Evolutionary conservation across 2,113 vertebrate genomes (phyloP), one percentile per base, ranked within the genome.

Genomic region (Elephantulus edwardii): DNA sequence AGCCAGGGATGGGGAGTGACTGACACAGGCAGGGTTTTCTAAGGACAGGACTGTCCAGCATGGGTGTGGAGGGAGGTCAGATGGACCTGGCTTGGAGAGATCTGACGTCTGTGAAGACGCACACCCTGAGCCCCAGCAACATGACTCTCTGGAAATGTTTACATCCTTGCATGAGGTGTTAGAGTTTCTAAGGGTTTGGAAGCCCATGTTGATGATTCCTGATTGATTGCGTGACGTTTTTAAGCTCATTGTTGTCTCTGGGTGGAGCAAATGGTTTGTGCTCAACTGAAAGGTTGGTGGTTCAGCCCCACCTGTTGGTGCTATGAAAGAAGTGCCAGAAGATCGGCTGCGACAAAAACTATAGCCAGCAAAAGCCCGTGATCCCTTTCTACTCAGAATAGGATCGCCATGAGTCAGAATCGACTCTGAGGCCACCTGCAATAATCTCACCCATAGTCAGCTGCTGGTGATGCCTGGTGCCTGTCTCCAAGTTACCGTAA

Each of bases 151-250:
- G 74, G 60, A 6, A 0, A 40, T 91, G 76, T 84, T 93, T 91
- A 89, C 88, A 90, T 92, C 86, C 81, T 91, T 22, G 4, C 70
- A 81, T 90, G 68, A 92, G 81, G 83, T 88, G 72, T 40, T 70
- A 86, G n/a, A n/a, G n/a, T n/a, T n/a, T n/a, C n/a, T n/a, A n/a
- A n/a, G n/a, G n/a, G 50, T 17, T 89, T 88, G 88, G 83, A 88
- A 72, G 78, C 79, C 90, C 78, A 90, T 88, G 58, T 26, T 91
- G 79, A 87, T n/a, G n/a, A n/a, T n/a, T n/a, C n/a, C n/a, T n/a
- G n/a, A n/a, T n/a, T 92, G 82, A 91, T 76, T 75, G 60, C 74
- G 70, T 88, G 88, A 74, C 58, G 76, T 50, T 91, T 94, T 89
- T 92, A 80, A 93, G 75, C 71, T 91, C 8, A 54, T 40, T 8